Evolutionary conservation across 2,888 invertebrate genomes (phyloP).

Genomic region (Phragmatobia fuliginosa): DNA sequence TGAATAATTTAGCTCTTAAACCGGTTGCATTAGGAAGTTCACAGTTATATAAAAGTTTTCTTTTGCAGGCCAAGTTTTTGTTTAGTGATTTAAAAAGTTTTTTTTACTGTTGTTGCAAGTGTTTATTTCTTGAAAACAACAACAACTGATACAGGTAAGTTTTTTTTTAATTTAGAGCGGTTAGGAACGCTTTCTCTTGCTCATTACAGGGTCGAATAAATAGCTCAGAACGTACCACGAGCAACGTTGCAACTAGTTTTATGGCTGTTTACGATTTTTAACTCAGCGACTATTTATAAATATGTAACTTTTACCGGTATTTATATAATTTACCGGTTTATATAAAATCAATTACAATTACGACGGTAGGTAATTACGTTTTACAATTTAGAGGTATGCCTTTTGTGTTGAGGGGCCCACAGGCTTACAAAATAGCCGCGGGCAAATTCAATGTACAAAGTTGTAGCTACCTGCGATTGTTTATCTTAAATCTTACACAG

Average conservation of each 20-base stretch:
- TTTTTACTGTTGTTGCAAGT: conserved; percentile 53
- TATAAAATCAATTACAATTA: conserved; percentile 23
- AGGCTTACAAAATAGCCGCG: background rate
- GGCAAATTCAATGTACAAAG: conserved; percentile 2
- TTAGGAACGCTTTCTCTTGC: conserved; percentile 52
- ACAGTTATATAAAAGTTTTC: conserved; percentile 80
- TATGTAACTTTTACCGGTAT: conserved; percentile 20
- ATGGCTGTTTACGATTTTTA: conserved; percentile 20
- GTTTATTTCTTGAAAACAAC: conserved; percentile 67
- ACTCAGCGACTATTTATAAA: conserved; percentile 9
- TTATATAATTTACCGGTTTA: conserved; percentile 40
- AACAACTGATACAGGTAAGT: conserved; percentile 66
- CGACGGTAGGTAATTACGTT: conserved; percentile 18
- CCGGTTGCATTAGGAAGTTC: conserved; percentile 71
- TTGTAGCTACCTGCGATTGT: conserved; percentile 9
- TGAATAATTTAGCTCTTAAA: conserved; percentile 45
- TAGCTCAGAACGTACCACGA: conserved; percentile 28
- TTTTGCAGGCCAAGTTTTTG: conserved; percentile 67
- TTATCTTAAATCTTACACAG: background rate
- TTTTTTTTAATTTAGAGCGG: conserved; percentile 53
- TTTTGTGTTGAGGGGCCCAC: conserved; percentile 36
- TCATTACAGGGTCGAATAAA: conserved; percentile 57
- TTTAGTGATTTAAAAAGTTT: conserved; percentile 61
- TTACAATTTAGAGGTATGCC: background rate
- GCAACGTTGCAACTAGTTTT: conserved; percentile 14